Conservation (phyloP, 2,113 vertebrate genomes). For the Macquaria ambigua region DNA sequence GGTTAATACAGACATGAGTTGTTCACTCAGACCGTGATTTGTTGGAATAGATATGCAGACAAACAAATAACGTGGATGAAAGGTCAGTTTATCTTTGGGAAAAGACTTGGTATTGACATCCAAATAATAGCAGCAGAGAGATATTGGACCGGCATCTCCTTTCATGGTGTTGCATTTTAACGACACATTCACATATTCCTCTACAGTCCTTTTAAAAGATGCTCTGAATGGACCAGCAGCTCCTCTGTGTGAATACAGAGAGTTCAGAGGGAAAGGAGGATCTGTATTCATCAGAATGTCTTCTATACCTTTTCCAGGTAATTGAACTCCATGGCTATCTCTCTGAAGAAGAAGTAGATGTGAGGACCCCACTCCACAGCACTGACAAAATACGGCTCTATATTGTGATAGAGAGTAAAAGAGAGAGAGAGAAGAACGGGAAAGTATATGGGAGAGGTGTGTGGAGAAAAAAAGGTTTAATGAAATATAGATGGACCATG, state of each 20-base stretch:
- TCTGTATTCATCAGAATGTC: neutral
- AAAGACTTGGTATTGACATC: slow-evolving; percentile 58
- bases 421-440: neutral
- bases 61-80: slow-evolving; percentile 52
- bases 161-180: slow-evolving; percentile 19
- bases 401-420: neutral
- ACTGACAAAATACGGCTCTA: slow-evolving; percentile 95
- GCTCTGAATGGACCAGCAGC: slow-evolving; percentile 16
- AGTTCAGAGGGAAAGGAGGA: neutral
- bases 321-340: slow-evolving; percentile 99
- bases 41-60: slow-evolving; percentile 57
- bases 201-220: slow-evolving; percentile 17
- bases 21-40: slow-evolving; percentile 43
- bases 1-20: slow-evolving; percentile 50
- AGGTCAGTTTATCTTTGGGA: slow-evolving; percentile 45
- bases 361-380: slow-evolving; percentile 95
- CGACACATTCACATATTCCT: slow-evolving; percentile 10
- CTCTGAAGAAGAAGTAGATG: slow-evolving; percentile 98
- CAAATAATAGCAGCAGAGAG: slow-evolving; percentile 45
- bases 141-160: slow-evolving; percentile 15
- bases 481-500: slow-evolving; percentile 43
- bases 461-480: neutral
- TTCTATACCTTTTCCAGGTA: slow-evolving; percentile 94
- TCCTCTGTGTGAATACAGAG: slow-evolving; percentile 5
- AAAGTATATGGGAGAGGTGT: neutral